Base-by-base conservation (phyloP, 2,797 vertebrate species). In the Clarias pachynema region DNA sequence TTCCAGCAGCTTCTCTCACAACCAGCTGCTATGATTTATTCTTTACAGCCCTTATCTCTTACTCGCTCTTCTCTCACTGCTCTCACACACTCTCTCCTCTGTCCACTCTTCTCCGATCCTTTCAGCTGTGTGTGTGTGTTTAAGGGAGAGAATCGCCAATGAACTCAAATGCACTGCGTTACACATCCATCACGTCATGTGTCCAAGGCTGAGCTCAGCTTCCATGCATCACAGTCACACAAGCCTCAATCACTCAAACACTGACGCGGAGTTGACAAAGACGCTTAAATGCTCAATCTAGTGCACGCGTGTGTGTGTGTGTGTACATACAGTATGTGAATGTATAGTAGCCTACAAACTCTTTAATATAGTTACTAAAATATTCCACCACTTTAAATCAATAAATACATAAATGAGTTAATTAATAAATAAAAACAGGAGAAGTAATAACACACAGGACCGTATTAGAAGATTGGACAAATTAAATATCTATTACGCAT, bases 1-100 rank as follows among this genome's bases (percentile, higher is more conserved):
- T 89, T 86, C 80, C 86, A 74, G 81, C 75, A 80, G 66, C 63
- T 85, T 82, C 80, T 73, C 69, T 88, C 79, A 88, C 75, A 86
- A 79, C 73, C 53, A 89, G 60, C 59, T 62, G 63, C 77, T 86
- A 84, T 88, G 57, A 90, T 86, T 79, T 79, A 85, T 26, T 22
- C 18, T 79, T 70, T 49, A 16, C 26, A 56, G 62, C 44, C 84
- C 60, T 65, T 80, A 80, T 79, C 60, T 79, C 72, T 62, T 10
- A 26, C 53, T 31, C 53, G 24, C 40, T 66, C 29, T 62, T 81
- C 56, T 86, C 53, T 78, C 44, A 31, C 14, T 16, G 34, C 26
- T 72, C 60, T 82, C 63, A 49, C 44, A 73, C 18, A 70, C 26
- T 79, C 79, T 73, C 44, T 81, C 26, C 63, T 75, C 69, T 53